Conservation (phyloP, 2,797 vertebrate genomes). For the Pseudopleuronectes americanus region DNA sequence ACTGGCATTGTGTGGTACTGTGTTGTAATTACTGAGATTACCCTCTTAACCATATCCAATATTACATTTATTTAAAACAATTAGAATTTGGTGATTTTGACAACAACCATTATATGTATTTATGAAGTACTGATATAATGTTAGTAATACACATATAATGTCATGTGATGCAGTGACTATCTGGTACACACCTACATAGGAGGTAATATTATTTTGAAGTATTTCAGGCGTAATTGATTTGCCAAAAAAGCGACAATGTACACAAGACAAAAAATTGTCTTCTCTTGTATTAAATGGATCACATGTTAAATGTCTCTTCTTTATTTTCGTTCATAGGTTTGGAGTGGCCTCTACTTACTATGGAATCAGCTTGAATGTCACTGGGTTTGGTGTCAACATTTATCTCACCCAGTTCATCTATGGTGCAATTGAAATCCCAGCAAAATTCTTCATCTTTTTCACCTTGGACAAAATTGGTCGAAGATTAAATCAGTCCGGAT, state of each 20-base stretch:
- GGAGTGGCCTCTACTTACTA: slow-evolving; percentile 88
- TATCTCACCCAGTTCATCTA: slow-evolving; percentile 90
- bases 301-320: not conserved
- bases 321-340: slow-evolving; percentile 78
- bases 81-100: too few species aligned
- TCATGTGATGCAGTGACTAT: too few species aligned
- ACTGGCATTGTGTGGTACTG: slow-evolving; percentile 85
- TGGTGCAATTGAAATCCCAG: slow-evolving; percentile 85
- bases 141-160: too few species aligned
- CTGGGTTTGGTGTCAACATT: slow-evolving; percentile 84
- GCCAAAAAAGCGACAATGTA: too few species aligned
- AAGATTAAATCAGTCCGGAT: slow-evolving; percentile 74
- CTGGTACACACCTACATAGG: too few species aligned
- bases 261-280: not conserved
- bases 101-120: too few species aligned
- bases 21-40: not conserved
- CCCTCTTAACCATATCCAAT: too few species aligned
- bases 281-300: not conserved
- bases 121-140: too few species aligned
- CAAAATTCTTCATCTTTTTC: slow-evolving; percentile 80
- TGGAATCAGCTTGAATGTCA: slow-evolving; percentile 86
- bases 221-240: too few species aligned
- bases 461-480: slow-evolving; percentile 80
- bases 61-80: too few species aligned
- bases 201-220: too few species aligned